Evolutionary conservation across 2,888 invertebrate species (phyloP).

Genomic region (Pheosia gnoma): DNA sequence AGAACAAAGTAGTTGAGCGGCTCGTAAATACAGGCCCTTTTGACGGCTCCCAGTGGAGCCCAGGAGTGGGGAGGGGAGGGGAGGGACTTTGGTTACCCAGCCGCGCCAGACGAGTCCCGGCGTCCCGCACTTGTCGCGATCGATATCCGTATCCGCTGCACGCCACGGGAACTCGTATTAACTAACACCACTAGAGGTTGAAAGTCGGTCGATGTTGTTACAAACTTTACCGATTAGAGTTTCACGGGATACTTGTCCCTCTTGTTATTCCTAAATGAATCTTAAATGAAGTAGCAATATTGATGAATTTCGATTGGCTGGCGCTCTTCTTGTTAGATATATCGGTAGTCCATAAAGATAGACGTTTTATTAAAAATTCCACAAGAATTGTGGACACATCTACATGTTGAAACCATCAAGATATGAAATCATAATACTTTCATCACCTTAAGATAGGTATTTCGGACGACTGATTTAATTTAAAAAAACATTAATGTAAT

Average conservation of each 20-base stretch:
- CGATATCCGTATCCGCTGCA: constrained; percentile 79
- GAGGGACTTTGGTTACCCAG: constrained; percentile 62
- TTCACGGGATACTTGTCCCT: constrained; percentile 59
- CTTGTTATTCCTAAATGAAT: constrained; percentile 67
- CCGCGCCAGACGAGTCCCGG: constrained; percentile 78
- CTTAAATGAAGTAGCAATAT: constrained; percentile 42
- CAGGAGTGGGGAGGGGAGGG: constrained; percentile 44
- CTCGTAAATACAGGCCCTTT: constrained; percentile 71
- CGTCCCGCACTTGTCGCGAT: constrained; percentile 77
- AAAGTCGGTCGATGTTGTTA: constrained; percentile 79
- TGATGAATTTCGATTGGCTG: constrained; percentile 18
- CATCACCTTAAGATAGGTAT: no score
- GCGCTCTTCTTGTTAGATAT: constrained; percentile 14
- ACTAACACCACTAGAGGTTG: constrained; percentile 73
- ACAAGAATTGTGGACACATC: no score
- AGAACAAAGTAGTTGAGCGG: constrained; percentile 77
- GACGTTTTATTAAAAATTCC: no score
- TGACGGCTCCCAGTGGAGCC: constrained; percentile 45
- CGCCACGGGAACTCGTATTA: constrained; percentile 77
- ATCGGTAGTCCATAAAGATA: neutral
- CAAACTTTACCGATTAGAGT: constrained; percentile 80
- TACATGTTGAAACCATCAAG: no score
- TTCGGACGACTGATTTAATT: no score
- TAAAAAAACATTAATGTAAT: no score
- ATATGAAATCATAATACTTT: no score